Percentiles rank a stretch among this genome's conserved stretches.
phyloP scores from a whole-genome alignment of 2,113 vertebrate species.

The Xenus cinereus region DNA sequence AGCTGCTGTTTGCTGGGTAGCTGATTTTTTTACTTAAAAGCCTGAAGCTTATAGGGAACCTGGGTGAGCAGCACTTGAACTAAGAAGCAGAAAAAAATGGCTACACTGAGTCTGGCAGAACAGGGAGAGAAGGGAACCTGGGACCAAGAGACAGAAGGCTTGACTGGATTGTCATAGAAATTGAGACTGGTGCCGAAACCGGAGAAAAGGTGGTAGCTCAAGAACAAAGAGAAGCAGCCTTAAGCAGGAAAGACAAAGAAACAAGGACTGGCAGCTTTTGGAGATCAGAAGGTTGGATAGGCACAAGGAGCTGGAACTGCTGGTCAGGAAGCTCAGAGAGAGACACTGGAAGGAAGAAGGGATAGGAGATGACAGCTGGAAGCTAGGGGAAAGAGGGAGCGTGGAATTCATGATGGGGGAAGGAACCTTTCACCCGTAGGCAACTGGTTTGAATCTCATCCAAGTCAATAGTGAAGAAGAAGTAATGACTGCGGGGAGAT shows the following conservation, averaged over 20 bases:
- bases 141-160: neutral
- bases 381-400: neutral
- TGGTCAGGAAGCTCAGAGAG: neutral
- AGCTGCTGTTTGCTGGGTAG: neutral
- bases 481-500: neutral
- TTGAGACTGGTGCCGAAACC: neutral
- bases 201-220: neutral
- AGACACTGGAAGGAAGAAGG: neutral
- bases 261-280: neutral
- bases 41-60: neutral
- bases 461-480: neutral
- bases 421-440: slow-evolving; percentile 39
- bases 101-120: neutral
- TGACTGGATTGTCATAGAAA: neutral
- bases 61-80: neutral
- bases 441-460: slow-evolving; percentile 22
- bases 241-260: neutral
- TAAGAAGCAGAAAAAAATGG: neutral
- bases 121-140: neutral
- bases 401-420: neutral
- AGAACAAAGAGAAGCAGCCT: neutral
- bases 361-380: neutral
- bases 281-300: neutral
- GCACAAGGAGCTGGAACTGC: neutral
- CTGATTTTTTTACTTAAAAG: neutral